These are phyloP conservation scores for Eristalinus aeneus DNA, from an alignment of 2,888 invertebrate species.

Conservation along the genomic window DNA sequence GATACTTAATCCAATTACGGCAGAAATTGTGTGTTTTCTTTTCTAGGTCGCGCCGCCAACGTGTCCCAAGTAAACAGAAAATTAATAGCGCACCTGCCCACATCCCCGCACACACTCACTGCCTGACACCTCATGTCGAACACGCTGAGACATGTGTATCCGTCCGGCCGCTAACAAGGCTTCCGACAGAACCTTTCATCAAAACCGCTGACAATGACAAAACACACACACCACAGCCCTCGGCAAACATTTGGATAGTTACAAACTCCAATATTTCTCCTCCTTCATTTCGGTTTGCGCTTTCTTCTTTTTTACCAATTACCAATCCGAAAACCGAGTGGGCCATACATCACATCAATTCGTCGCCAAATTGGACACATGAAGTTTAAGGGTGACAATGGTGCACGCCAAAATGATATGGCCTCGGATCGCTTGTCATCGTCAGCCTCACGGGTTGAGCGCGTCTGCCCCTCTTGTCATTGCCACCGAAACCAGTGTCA, in stretches of 20 bases:
- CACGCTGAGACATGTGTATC: not conserved
- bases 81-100: not conserved
- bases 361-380: constrained; percentile 9
- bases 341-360: constrained; percentile 10
- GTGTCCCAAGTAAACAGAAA: not conserved
- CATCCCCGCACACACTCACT: not conserved
- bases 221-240: not conserved
- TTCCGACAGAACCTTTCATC: not conserved
- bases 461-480: not conserved
- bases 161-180: not conserved
- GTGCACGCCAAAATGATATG: not conserved
- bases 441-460: not conserved
- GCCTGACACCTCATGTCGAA: not conserved
- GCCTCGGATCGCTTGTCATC: not conserved
- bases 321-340: constrained; percentile 6
- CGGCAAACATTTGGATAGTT: constrained; percentile 4
- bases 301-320: not conserved
- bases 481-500: constrained; percentile 33
- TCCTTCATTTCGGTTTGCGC: not conserved
- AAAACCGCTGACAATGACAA: not conserved
- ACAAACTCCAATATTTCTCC: not conserved
- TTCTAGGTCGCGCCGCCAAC: not conserved
- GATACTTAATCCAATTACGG: not conserved
- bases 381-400: constrained; percentile 1
- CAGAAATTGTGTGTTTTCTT: not conserved